A percentile compares a stretch with the other conserved stretches of the same genome.
These are phyloP conservation scores for Archips crataeganus DNA, from an alignment of 2,888 invertebrate species.

Conservation along the genomic window DNA sequence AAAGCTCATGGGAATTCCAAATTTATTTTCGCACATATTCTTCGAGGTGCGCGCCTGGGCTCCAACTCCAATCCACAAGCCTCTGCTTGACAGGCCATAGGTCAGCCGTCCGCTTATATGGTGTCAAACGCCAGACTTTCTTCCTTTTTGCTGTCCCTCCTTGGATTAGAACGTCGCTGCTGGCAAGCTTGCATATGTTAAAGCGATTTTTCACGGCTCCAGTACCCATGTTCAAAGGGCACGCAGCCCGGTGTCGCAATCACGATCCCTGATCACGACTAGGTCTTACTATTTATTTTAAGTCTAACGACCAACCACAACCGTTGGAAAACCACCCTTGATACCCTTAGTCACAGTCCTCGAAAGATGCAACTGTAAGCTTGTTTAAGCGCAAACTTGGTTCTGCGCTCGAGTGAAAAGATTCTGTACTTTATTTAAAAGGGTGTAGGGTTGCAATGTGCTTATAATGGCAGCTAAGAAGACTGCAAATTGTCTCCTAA, in stretches of 20 bases:
- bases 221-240: constrained; percentile 83
- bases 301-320: constrained; percentile 48
- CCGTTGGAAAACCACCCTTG: constrained; percentile 58
- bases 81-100: too few species aligned
- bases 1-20: too few species aligned
- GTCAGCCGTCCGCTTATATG: not conserved
- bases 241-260: constrained; percentile 83
- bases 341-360: constrained; percentile 51
- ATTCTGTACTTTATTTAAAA: constrained; percentile 54
- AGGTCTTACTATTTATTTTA: constrained; percentile 75
- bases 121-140: not conserved
- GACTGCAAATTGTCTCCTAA: constrained; percentile 79
- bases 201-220: constrained; percentile 85
- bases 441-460: constrained; percentile 51
- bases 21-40: too few species aligned
- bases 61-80: too few species aligned
- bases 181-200: constrained; percentile 82
- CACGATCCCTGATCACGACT: constrained; percentile 84
- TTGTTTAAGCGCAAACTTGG: constrained; percentile 42
- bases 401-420: constrained; percentile 47
- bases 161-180: constrained; percentile 76
- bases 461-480: constrained; percentile 53
- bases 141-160: constrained; percentile 59
- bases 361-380: constrained; percentile 48
- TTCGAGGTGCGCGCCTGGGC: too few species aligned